phyloP scores from a whole-genome alignment of 2,797 vertebrate species.

The Bradypodion pumilum region DNA sequence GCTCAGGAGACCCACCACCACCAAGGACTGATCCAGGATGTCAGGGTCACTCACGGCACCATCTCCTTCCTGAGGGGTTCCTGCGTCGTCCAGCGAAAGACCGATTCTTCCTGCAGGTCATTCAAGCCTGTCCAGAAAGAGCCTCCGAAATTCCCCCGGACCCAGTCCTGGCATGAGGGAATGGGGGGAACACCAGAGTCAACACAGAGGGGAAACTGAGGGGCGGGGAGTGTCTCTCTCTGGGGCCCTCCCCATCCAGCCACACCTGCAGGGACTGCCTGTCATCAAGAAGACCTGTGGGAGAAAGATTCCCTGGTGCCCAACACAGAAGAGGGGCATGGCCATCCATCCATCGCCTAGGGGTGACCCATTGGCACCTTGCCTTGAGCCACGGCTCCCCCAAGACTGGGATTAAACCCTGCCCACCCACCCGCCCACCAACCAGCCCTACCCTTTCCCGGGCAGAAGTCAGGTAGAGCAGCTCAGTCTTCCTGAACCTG shows the following conservation, averaged over 20 bases:
- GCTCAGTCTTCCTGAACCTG: conserved; percentile 22
- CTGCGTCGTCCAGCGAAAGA: conserved; percentile 41
- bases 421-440: too few relatives aligned
- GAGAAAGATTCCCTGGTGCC: too few relatives aligned
- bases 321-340: not conserved
- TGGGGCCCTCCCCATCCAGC: too few relatives aligned
- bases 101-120: conserved; percentile 33
- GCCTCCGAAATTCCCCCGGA: conserved; percentile 21
- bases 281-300: too few relatives aligned
- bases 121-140: conserved; percentile 51
- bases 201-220: not conserved
- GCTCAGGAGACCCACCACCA: too few relatives aligned
- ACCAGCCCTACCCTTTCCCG: conserved; percentile 36
- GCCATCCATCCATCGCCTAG: not conserved
- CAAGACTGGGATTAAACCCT: too few relatives aligned
- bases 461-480: conserved; percentile 29
- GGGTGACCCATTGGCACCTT: not conserved
- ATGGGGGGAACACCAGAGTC: not conserved
- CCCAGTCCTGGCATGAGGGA: conserved; percentile 37
- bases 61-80: conserved; percentile 7
- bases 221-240: too few relatives aligned
- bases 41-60: not conserved
- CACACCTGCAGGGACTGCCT: too few relatives aligned
- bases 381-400: not conserved
- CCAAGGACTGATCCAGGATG: too few relatives aligned